These are phyloP conservation scores for Eueides isabella DNA, from an alignment of 1,140 invertebrate genomes.

Conservation along the genomic window DNA sequence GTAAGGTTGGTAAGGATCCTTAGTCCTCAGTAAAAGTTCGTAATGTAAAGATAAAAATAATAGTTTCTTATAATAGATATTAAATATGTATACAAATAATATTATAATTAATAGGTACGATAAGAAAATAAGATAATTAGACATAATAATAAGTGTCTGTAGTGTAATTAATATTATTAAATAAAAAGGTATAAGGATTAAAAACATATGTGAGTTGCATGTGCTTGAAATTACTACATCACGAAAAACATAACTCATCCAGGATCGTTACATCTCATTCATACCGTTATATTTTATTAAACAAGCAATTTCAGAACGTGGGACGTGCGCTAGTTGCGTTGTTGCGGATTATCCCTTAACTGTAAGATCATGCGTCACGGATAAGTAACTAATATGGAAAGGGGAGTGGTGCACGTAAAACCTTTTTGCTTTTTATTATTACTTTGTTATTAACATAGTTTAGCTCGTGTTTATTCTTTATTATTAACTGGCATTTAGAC, in stretches of 20 bases:
- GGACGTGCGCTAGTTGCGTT: slow-evolving; percentile 28
- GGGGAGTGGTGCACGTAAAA: slow-evolving; percentile 23
- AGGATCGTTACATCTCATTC: slow-evolving; percentile 17
- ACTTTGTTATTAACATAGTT: background rate
- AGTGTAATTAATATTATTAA: too few species aligned
- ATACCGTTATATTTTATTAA: slow-evolving; percentile 30
- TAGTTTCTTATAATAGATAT: too few species aligned
- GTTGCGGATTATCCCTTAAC: slow-evolving; percentile 36
- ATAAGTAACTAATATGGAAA: slow-evolving; percentile 26
- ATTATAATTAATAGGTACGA: too few species aligned
- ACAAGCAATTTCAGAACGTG: slow-evolving; percentile 18
- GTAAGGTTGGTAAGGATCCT: too few species aligned
- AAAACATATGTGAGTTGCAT: background rate
- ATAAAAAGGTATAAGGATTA: background rate
- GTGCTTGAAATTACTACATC: background rate
- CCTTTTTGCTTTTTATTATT: background rate
- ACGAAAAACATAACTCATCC: slow-evolving; percentile 20
- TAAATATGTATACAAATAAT: too few species aligned
- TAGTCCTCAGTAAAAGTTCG: too few species aligned
- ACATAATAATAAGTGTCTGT: too few species aligned
- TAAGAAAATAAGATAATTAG: too few species aligned
- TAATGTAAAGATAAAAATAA: too few species aligned
- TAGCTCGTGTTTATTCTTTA: background rate
- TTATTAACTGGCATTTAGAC: too few species aligned
- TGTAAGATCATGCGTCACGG: slow-evolving; percentile 35